phyloP scores from a whole-genome alignment of 2,888 invertebrate species.

The Homarus gammarus region DNA sequence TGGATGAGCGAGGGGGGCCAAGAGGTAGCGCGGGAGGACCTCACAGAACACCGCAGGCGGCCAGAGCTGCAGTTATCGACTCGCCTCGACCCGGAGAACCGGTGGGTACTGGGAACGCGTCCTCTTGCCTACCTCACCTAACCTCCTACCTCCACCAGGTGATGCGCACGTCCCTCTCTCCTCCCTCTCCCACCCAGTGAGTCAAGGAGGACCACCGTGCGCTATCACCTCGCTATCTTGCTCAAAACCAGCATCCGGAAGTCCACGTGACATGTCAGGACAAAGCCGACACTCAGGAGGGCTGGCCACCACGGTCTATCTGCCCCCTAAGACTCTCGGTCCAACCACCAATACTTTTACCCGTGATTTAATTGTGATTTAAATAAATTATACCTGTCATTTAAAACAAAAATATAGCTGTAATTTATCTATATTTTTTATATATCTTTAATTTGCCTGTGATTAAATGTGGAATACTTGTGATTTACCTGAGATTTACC shows the following conservation, averaged over 20 bases:
- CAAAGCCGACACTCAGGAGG: not conserved
- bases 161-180: constrained; percentile 7
- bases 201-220: too few species aligned
- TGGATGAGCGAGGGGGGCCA: not conserved
- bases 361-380: too few species aligned
- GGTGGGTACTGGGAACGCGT: constrained; percentile 2
- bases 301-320: too few species aligned
- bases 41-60: not conserved
- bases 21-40: not conserved
- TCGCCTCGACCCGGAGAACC: constrained; percentile 12
- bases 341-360: too few species aligned
- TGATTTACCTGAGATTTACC: too few species aligned
- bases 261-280: not conserved
- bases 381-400: too few species aligned
- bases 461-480: too few species aligned
- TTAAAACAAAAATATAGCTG: too few species aligned
- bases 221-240: constrained; percentile 13
- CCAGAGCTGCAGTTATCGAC: constrained; percentile 26
- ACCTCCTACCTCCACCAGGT: constrained; percentile 1
- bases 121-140: not conserved
- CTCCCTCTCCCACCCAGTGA: too few species aligned
- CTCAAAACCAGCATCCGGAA: not conserved
- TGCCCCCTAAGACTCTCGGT: too few species aligned
- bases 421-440: too few species aligned
- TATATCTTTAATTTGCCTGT: too few species aligned